These are phyloP conservation scores for Neoitamus cyanurus DNA, from an alignment of 2,888 invertebrate genomes.

Conservation along the genomic window DNA sequence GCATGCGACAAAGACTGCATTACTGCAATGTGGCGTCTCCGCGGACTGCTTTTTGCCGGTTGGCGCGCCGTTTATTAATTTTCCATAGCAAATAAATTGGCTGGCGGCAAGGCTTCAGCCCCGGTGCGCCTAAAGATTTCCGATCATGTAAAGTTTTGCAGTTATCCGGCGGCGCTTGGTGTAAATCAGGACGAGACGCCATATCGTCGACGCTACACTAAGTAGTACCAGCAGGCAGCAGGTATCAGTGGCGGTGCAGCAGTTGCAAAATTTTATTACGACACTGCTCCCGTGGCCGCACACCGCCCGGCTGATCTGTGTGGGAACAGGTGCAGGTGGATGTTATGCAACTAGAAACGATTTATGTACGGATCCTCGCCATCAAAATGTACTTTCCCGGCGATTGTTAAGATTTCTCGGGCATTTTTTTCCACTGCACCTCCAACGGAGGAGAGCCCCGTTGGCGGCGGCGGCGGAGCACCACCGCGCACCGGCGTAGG, in stretches of 20 bases:
- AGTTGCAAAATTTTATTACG: conserved; percentile 34
- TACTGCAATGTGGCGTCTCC: conserved; percentile 10
- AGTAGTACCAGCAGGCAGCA: not conserved
- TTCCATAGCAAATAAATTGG: conserved; percentile 36
- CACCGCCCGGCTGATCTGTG: not conserved
- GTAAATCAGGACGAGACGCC: conserved; percentile 27
- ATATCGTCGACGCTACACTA: not conserved
- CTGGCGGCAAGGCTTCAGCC: not conserved
- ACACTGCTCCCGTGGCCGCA: not conserved
- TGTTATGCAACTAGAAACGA: conserved; percentile 22
- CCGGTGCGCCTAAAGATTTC: not conserved
- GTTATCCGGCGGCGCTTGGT: not conserved
- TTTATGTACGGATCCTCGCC: conserved; percentile 10
- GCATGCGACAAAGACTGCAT: conserved; percentile 37
- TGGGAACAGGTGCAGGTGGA: conserved; percentile 28
- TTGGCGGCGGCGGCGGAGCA: not conserved
- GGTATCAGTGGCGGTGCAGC: not conserved
- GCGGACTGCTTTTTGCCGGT: conserved; percentile 1
- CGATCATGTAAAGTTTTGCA: conserved; percentile 24
- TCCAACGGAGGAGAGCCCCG: not conserved
- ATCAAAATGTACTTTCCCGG: conserved; percentile 4
- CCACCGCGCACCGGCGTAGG: not conserved
- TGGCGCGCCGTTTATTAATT: conserved; percentile 30
- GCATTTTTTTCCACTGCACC: not conserved
- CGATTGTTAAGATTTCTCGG: conserved; percentile 30